phyloP scores from a whole-genome alignment of 1,140 invertebrate species.

The Geopemphigus sp. region DNA sequence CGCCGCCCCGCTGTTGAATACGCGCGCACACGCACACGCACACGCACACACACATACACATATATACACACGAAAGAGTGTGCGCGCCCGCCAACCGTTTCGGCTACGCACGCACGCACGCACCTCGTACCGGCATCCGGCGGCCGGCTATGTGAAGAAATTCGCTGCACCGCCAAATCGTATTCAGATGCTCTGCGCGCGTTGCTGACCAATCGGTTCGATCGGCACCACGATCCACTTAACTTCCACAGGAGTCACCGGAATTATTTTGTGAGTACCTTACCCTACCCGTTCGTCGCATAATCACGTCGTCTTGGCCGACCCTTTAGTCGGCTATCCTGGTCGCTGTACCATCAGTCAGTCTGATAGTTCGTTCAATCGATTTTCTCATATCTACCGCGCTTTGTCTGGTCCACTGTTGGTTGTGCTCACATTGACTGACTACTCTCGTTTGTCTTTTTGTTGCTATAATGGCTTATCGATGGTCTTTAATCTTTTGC shows the following conservation, averaged over 20 bases:
- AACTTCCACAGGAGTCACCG: conserved; percentile 8
- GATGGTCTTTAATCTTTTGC: neutral
- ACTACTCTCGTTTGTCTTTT: neutral
- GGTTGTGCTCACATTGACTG: too few species aligned
- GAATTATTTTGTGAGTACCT: conserved; percentile 10
- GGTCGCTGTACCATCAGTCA: too few species aligned
- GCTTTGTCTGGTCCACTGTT: neutral
- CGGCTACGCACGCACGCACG: too few species aligned
- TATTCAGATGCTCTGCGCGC: neutral
- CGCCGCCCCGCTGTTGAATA: neutral
- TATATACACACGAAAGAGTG: too few species aligned
- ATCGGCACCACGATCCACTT: neutral
- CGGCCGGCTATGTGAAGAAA: conserved; percentile 5
- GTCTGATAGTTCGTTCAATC: too few species aligned
- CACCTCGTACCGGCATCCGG: neutral
- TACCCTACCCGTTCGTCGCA: too few species aligned
- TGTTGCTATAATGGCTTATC: neutral
- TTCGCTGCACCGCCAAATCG: neutral
- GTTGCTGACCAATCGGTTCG: neutral
- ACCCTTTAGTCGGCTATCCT: too few species aligned
- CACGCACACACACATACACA: conserved; percentile 8
- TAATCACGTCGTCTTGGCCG: neutral
- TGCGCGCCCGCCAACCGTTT: too few species aligned
- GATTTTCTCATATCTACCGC: neutral
- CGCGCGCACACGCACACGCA: neutral